Percentiles rank a stretch among this genome's conserved stretches.
These are phyloP conservation scores for Silurus glanis DNA, from an alignment of 2,113 vertebrate species.

Conservation along the genomic window DNA sequence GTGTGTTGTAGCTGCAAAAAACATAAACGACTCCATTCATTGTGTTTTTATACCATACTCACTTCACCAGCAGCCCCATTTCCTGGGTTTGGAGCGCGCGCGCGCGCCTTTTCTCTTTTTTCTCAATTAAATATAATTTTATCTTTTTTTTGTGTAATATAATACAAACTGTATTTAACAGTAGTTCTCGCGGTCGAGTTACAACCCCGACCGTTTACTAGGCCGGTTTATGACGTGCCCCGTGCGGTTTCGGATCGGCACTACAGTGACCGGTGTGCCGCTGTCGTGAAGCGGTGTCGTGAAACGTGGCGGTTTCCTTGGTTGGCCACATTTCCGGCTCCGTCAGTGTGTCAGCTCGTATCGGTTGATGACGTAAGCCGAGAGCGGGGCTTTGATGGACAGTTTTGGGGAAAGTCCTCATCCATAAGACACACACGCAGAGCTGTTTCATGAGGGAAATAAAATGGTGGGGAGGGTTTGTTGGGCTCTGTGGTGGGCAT, in stretches of 20 bases:
- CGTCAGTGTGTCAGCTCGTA: neutral
- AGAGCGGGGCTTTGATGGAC: neutral
- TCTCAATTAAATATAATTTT: too few species aligned
- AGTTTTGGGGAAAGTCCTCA: neutral
- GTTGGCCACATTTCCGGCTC: slow-evolving; percentile 27
- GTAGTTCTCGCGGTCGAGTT: neutral
- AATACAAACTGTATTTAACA: too few species aligned
- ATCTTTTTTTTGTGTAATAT: too few species aligned
- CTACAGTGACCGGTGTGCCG: neutral
- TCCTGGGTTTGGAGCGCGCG: neutral
- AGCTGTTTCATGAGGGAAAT: neutral
- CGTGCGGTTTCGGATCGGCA: neutral
- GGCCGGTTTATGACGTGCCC: neutral
- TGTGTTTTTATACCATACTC: neutral
- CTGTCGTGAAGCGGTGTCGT: slow-evolving; percentile 13
- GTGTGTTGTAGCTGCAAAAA: neutral
- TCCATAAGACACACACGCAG: neutral
- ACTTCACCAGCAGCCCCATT: neutral
- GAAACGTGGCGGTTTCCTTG: slow-evolving; percentile 24
- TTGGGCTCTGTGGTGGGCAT: neutral
- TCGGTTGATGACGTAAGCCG: neutral
- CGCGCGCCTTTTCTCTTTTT: neutral
- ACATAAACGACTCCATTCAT: neutral
- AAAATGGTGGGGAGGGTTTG: neutral
- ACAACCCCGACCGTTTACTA: neutral